These are phyloP conservation scores for Myotis daubentonii DNA, from an alignment of 2,797 vertebrate genomes.

Conservation along the genomic window DNA sequence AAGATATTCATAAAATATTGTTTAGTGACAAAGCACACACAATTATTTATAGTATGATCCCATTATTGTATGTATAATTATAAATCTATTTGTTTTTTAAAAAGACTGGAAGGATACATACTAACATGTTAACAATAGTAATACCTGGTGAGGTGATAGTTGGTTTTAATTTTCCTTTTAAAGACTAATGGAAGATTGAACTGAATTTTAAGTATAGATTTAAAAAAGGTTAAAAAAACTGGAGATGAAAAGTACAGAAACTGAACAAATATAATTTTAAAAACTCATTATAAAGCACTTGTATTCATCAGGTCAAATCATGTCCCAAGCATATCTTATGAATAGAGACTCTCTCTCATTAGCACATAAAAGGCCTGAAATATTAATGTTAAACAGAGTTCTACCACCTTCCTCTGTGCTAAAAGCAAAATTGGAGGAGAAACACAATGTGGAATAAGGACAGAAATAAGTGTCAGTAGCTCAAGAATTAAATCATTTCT, in stretches of 20 bases:
- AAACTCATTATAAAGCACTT: slow-evolving; percentile 73
- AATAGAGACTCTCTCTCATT: slow-evolving; percentile 70
- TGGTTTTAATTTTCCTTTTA: slow-evolving; percentile 61
- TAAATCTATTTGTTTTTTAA: neutral
- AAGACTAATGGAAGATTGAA: slow-evolving; percentile 58
- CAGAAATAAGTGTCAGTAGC: slow-evolving; percentile 65
- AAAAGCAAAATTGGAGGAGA: slow-evolving; percentile 70
- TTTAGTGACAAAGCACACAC: neutral
- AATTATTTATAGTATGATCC: neutral
- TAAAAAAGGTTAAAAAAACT: slow-evolving; percentile 52
- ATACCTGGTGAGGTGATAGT: slow-evolving; percentile 6
- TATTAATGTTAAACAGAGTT: slow-evolving; percentile 60
- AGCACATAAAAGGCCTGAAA: slow-evolving; percentile 74
- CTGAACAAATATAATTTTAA: slow-evolving; percentile 72
- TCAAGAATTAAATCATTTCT: slow-evolving; percentile 67
- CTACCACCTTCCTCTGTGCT: slow-evolving; percentile 51
- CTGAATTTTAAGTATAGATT: slow-evolving; percentile 66
- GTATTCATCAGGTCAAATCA: slow-evolving; percentile 75
- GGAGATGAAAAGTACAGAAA: slow-evolving; percentile 67
- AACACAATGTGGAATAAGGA: slow-evolving; percentile 60
- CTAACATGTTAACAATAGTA: neutral
- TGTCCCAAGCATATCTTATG: slow-evolving; percentile 63
- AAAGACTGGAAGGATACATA: slow-evolving; percentile 50
- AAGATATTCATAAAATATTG: neutral
- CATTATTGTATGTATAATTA: neutral